A percentile compares a stretch with the other conserved stretches of the same genome.
Conservation (phyloP, 2,797 vertebrate species). For the Malacoraja senta region DNA sequence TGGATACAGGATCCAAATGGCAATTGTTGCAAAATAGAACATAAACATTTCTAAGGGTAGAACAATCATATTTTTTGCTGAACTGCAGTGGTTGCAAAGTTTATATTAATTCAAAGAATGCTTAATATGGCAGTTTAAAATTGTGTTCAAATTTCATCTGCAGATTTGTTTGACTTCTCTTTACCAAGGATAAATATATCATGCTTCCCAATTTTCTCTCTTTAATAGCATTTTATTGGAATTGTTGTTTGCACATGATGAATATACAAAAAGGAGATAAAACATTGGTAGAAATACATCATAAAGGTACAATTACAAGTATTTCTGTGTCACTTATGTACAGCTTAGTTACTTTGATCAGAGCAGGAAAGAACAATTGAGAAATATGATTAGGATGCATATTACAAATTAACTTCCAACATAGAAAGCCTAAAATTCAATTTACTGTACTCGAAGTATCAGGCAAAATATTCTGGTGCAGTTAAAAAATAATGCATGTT, state of each 20-base stretch:
- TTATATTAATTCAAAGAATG: not conserved
- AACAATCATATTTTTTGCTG: not conserved
- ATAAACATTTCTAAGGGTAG: not conserved
- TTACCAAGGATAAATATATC: not conserved
- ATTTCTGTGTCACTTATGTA: not conserved
- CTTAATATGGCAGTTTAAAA: not conserved
- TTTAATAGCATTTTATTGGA: slow-evolving; percentile 19
- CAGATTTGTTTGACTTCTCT: not conserved
- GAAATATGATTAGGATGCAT: not conserved
- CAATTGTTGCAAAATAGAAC: not conserved
- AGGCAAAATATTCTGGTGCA: not conserved
- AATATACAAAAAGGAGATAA: not conserved
- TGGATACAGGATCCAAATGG: not conserved
- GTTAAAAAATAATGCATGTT: not conserved
- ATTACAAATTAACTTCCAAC: not conserved
- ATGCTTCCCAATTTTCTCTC: not conserved
- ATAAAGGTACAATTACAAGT: not conserved
- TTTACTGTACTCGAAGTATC: not conserved
- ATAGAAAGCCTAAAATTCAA: not conserved
- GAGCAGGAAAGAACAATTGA: not conserved
- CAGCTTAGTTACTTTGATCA: not conserved
- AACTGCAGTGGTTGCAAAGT: not conserved
- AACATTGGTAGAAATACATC: not conserved
- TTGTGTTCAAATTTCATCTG: not conserved
- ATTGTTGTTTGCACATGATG: not conserved